A percentile compares a stretch with the other conserved stretches of the same genome.
These are phyloP conservation scores for Clarias macrocephalus DNA, from an alignment of 2,113 vertebrate species.

Conservation along the genomic window DNA sequence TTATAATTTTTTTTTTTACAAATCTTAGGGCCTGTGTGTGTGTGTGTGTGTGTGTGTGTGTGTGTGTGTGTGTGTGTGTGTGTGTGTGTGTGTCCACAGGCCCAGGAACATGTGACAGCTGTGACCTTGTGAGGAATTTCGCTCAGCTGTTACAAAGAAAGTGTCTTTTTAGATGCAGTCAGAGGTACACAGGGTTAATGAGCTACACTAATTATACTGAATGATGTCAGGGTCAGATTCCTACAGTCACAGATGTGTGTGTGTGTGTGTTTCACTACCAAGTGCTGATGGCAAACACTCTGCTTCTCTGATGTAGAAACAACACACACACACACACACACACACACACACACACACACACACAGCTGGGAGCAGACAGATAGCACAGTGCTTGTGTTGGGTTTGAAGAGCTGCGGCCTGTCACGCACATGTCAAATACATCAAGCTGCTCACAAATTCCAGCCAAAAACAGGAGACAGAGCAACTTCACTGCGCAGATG, in stretches of 20 bases:
- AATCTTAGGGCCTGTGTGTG: slow-evolving; percentile 60
- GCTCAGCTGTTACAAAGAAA: neutral
- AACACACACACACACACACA: slow-evolving; percentile 48
- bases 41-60: slow-evolving; percentile 37
- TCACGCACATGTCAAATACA: slow-evolving; percentile 86
- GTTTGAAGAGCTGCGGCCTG: slow-evolving; percentile 75
- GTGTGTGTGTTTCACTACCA: neutral
- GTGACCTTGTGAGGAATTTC: neutral
- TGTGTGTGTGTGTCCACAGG: neutral
- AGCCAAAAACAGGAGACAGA: slow-evolving; percentile 66
- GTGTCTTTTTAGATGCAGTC: neutral
- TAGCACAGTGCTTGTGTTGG: slow-evolving; percentile 69
- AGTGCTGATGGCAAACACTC: slow-evolving; percentile 44
- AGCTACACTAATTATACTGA: neutral
- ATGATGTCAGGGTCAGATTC: neutral
- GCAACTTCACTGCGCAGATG: slow-evolving; percentile 67
- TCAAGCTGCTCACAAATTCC: slow-evolving; percentile 84
- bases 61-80: slow-evolving; percentile 26
- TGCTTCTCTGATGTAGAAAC: slow-evolving; percentile 45
- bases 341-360: slow-evolving; percentile 68
- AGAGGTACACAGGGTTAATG: neutral
- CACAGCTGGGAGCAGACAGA: slow-evolving; percentile 71
- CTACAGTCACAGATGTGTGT: slow-evolving; percentile 40
- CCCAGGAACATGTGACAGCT: slow-evolving; percentile 2
- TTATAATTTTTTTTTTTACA: slow-evolving; percentile 64